phyloP scores from a whole-genome alignment of 2,113 vertebrate genomes.

The Chitala chitala region DNA sequence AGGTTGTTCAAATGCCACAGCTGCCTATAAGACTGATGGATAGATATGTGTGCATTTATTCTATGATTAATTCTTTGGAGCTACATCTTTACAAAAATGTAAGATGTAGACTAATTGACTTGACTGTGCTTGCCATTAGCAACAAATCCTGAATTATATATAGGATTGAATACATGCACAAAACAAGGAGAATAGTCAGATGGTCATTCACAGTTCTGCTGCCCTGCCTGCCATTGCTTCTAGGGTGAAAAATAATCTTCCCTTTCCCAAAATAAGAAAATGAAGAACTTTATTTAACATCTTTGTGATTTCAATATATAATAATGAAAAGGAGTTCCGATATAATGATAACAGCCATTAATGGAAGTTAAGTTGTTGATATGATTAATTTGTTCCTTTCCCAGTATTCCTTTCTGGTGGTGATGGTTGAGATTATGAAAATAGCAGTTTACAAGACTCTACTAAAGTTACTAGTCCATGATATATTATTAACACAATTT shows the following conservation, averaged over 20 bases:
- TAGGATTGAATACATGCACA: too few species aligned
- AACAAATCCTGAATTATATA: conserved; percentile 13
- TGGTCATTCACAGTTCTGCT: conserved; percentile 3
- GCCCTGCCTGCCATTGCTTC: background rate
- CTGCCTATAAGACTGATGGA: background rate
- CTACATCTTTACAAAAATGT: too few species aligned
- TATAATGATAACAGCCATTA: conserved; percentile 19
- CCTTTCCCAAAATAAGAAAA: conserved; percentile 18
- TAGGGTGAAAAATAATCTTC: conserved; percentile 24
- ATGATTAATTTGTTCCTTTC: background rate
- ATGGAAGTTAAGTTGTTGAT: background rate
- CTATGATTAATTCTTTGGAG: too few species aligned
- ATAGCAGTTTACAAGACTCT: too few species aligned
- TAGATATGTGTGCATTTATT: background rate
- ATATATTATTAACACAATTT: conserved; percentile 16
- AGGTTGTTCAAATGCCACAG: background rate
- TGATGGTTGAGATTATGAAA: background rate
- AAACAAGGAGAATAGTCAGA: conserved; percentile 13
- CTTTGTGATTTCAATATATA: conserved; percentile 20
- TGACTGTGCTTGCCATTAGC: conserved; percentile 13
- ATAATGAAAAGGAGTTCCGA: background rate
- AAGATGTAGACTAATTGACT: conserved; percentile 8
- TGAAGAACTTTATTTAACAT: conserved; percentile 21
- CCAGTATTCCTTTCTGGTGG: background rate
- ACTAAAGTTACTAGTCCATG: background rate